Percentiles rank a stretch among this genome's conserved stretches.
phyloP scores from a whole-genome alignment of 2,888 invertebrate genomes.

The Tridacna crocea region DNA sequence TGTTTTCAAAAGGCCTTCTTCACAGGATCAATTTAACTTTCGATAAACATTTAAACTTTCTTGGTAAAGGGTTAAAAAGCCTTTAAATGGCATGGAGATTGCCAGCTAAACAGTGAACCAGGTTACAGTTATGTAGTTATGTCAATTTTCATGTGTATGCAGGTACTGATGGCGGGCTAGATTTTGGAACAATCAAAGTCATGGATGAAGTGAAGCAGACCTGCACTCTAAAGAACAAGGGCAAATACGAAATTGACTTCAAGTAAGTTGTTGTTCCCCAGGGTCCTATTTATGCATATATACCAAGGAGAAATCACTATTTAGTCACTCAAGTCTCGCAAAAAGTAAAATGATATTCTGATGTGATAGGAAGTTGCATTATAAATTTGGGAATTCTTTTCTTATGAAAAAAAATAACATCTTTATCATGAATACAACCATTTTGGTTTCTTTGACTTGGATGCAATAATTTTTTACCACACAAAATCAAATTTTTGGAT shows the following conservation, averaged over 20 bases:
- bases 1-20: no score
- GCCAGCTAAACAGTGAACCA: no score
- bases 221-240: conserved; percentile 84
- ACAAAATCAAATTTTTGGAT: no score
- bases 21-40: no score
- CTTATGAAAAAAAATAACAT: not conserved
- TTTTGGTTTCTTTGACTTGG: no score
- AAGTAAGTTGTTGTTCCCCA: conserved; percentile 75
- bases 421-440: no score
- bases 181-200: conserved; percentile 84
- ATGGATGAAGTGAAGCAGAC: conserved; percentile 83
- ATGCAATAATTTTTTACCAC: no score
- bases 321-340: no score
- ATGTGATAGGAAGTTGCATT: not conserved
- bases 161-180: conserved; percentile 84
- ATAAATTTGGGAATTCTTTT: not conserved
- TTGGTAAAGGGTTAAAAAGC: no score
- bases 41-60: no score
- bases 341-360: not conserved
- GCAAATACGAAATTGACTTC: conserved; percentile 84
- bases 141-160: not conserved
- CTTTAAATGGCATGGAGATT: no score
- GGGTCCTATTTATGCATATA: not conserved
- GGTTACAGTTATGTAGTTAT: not conserved
- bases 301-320: not conserved